Evolutionary conservation across 2,888 invertebrate species (phyloP), one percentile per base, ranked within the genome.

Genomic region (Acronicta alni): DNA sequence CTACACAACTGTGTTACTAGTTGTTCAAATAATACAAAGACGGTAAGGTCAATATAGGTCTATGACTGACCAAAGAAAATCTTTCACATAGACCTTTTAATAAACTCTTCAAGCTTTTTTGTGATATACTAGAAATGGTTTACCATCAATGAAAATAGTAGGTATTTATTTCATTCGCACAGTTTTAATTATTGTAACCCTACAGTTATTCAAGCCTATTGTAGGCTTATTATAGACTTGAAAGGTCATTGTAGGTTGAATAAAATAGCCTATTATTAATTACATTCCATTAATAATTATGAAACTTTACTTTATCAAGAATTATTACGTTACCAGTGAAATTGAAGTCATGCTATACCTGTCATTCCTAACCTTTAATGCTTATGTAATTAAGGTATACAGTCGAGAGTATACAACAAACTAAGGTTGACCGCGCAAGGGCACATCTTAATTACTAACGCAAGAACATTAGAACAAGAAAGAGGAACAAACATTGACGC

Each of bases 401-500:
- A 59, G 23, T 54, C n/a, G 9, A 17, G 0, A 46, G 15, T 17
- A 39, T 9, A 7, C 30, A 26, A 18, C 64, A 32, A 72, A 46
- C 47, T 38, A 32, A 7, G 12, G 12, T 30, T 52, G 54, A 57
- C 45, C 44, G 49, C 17, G n/a, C 39, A 64, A 70, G 61, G 62
- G 23, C 57, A 56, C 64, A 59, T 67, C 54, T 8, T 55, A 53
- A 47, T 10, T 70, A 41, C 10, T 5, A 9, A 2, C 14, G 52
- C 23, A 1, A 23, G 9, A 26, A 26, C 26, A 26, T 23, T 23
- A 7, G 23, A 2, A 23, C 23, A 23, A 23, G 23, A 23, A 7
- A 23, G 5, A 20, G 2, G 5, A 20, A 20, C 2, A 23, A 1
- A 23, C 2, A 2, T 20, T 20, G 1, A 23, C 23, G 7, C 4